Evolutionary conservation across 2,113 vertebrate genomes (phyloP), one percentile per base, ranked within the genome.

Genomic region (Solea solea): DNA sequence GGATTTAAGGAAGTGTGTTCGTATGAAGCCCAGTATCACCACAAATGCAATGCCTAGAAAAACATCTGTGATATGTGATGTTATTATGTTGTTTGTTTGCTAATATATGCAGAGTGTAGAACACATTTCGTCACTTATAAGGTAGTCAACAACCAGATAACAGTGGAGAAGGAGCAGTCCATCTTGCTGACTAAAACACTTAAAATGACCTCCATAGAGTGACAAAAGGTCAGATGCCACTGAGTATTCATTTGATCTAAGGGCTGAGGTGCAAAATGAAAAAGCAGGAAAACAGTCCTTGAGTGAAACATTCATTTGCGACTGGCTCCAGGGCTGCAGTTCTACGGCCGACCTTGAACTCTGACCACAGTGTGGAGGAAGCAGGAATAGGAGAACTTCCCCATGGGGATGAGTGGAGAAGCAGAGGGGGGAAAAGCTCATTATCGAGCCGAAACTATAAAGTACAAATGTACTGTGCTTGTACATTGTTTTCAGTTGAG

Each of bases 171-270:
- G 49, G 11, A 27, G 25, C 0, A 2, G 49, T 21, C 5, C 16
- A 10, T 11, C 16, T 51, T 56, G 40, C 8, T 14, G 16, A 72
- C 51, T 5, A 59, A 13, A 21, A 40, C 9, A 42, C n/a, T 40
- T 64, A 62, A 69, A 66, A 52, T 11, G 46, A 77, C 57, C 64
- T 13, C 61, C 5, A 57, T 14, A 76, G 51, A 53, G 21, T 21
- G n/a, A 21, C 2, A 2, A 21, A 0, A 9, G 13, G 42, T 46
- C 42, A 62, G 62, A 54, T 14, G 50, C 59, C 40, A 45, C 14
- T 15, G 14, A 64, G 28, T 39, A 58, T 79, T 76, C 52, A 57
- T 58, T 55, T 34, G 25, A 52, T 49, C 59, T 28, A 8, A 48
- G 8, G 5, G 11, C 45, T 57, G 44, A 76, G 54, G 44, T 54